These are phyloP conservation scores for Aethes cnicana DNA, from an alignment of 2,888 invertebrate genomes.

Conservation along the genomic window DNA sequence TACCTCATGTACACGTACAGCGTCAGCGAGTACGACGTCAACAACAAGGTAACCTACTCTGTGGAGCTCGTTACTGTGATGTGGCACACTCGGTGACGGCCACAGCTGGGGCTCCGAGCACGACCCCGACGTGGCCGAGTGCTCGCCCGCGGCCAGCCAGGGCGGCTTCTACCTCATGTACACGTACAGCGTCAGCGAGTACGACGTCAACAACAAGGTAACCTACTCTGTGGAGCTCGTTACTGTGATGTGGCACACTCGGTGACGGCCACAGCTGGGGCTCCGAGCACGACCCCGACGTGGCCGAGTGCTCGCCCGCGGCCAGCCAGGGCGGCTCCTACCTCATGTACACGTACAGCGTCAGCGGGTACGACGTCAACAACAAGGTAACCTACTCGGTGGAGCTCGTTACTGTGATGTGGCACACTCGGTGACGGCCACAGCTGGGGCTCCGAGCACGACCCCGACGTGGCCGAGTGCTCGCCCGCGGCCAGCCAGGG, in stretches of 20 bases:
- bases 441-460: too few species aligned
- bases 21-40: constrained; percentile 97
- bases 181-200: constrained; percentile 97
- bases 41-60: constrained; percentile 95
- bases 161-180: constrained; percentile 98
- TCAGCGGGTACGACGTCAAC: constrained; percentile 97
- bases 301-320: constrained; percentile 96
- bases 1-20: constrained; percentile 98
- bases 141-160: constrained; percentile 96
- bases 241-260: constrained; percentile 85
- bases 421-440: too few species aligned
- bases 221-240: too few species aligned
- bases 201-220: constrained; percentile 97
- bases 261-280: constrained; percentile 99
- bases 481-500: too few species aligned
- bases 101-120: constrained; percentile 99
- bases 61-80: constrained; percentile 80
- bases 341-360: constrained; percentile 98
- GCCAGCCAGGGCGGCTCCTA: constrained; percentile 97
- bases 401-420: constrained; percentile 83
- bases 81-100: too few species aligned
- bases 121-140: constrained; percentile 97
- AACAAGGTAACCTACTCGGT: constrained; percentile 95
- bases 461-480: too few species aligned
- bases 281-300: constrained; percentile 98